Conservation (phyloP, 2,888 invertebrate genomes). For the Eristalinus sepulchralis region DNA sequence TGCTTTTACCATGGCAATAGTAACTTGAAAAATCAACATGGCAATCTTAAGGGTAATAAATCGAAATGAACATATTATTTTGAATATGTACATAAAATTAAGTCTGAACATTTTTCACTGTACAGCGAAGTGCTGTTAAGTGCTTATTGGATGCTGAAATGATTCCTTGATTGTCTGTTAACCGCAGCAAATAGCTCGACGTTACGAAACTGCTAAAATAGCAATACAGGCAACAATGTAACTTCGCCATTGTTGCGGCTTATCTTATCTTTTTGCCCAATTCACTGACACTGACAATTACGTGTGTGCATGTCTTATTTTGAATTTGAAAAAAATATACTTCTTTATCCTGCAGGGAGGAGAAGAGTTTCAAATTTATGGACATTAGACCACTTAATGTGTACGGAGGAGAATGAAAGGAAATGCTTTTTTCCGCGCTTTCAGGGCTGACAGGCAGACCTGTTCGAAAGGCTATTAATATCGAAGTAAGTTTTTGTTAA, state of each 20-base stretch:
- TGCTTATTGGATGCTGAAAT: background rate
- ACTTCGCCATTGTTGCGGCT: background rate
- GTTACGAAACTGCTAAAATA: background rate
- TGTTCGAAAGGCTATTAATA: conserved; percentile 56
- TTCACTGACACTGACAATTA: conserved; percentile 13
- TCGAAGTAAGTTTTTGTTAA: conserved; percentile 50
- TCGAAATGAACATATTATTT: conserved; percentile 10
- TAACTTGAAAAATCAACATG: conserved; percentile 14
- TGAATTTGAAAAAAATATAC: conserved; percentile 12
- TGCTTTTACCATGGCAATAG: conserved; percentile 26
- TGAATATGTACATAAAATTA: background rate
- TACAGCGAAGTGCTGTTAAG: background rate
- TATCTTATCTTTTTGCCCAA: conserved; percentile 37
- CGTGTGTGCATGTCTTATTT: background rate
- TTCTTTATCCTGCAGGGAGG: background rate
- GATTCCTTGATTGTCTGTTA: background rate
- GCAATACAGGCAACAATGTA: background rate
- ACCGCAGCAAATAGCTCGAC: background rate
- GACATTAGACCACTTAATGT: conserved; percentile 10
- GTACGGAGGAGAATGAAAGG: conserved; percentile 6
- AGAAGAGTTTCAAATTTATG: conserved; percentile 4
- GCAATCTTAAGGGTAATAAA: background rate
- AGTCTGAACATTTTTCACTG: background rate
- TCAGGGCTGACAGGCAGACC: conserved; percentile 43
- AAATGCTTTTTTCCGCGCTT: conserved; percentile 15